Conservation (phyloP, 2,113 vertebrate species). For the Cyanoderma ruficeps region DNA sequence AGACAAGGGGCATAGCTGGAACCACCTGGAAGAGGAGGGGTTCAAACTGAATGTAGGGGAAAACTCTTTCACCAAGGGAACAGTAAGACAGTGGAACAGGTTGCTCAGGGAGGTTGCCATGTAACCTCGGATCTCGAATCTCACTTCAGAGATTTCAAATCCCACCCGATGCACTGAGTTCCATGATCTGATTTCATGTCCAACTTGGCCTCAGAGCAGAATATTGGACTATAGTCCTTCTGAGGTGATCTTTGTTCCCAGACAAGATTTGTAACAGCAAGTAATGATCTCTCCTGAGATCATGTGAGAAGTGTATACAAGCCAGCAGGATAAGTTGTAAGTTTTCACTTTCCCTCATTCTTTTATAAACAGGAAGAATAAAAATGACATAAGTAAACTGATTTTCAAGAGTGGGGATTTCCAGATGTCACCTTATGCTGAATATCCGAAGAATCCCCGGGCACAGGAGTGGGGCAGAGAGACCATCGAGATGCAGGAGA, state of each 20-base stretch:
- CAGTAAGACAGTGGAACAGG: neutral
- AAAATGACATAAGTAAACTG: constrained; percentile 97
- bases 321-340: neutral
- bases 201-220: neutral
- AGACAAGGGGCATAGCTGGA: neutral
- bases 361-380: constrained; percentile 85
- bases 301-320: neutral
- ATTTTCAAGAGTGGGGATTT: constrained; percentile 98
- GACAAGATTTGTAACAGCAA: neutral
- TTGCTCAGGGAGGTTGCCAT: neutral
- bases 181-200: neutral
- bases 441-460: constrained; percentile 91
- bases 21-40: neutral
- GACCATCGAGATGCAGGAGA: constrained; percentile 98
- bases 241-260: neutral
- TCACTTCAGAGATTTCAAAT: neutral
- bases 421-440: constrained; percentile 94
- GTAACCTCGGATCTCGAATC: too few species aligned
- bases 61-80: neutral
- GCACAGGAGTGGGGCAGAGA: constrained; percentile 95
- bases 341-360: constrained; percentile 37
- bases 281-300: neutral
- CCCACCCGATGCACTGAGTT: neutral
- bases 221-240: neutral
- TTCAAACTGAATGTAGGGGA: neutral